A percentile compares a stretch with the other conserved stretches of the same genome.
Evolutionary conservation across 2,113 vertebrate species (phyloP).

Genomic region (Forbesichthys agassizii): DNA sequence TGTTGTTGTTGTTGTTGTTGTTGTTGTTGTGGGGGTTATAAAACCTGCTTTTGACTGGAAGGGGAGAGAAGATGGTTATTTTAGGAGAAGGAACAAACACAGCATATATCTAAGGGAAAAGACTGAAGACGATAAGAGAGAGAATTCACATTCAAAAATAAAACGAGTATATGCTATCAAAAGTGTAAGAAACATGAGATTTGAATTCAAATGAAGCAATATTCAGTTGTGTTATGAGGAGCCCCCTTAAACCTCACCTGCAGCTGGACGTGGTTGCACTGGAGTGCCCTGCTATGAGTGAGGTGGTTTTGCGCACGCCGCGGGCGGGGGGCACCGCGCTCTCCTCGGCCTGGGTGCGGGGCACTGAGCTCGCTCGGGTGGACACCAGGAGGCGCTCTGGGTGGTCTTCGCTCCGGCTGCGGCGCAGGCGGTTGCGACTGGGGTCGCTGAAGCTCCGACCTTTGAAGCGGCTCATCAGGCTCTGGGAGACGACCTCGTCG

Average conservation of each 20-base stretch:
- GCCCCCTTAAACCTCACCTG: conserved; percentile 76
- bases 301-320: conserved; percentile 86
- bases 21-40: no score
- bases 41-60: no score
- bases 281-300: conserved; percentile 81
- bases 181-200: not conserved
- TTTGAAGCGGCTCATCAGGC: conserved; percentile 89
- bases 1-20: not conserved
- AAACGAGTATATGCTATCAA: not conserved
- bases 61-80: not conserved
- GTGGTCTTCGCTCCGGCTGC: conserved; percentile 93
- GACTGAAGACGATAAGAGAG: not conserved
- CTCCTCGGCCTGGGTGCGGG: conserved; percentile 84
- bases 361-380: conserved; percentile 91
- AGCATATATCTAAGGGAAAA: not conserved
- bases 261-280: conserved; percentile 76
- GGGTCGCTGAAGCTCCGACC: conserved; percentile 84
- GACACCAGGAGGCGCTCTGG: conserved; percentile 92
- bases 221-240: not conserved
- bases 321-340: conserved; percentile 65
- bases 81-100: conserved; percentile 1
- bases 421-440: conserved; percentile 83
- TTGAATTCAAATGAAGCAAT: not conserved
- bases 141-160: conserved; percentile 1
- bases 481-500: conserved; percentile 95